Percentiles rank a stretch among this genome's conserved stretches.
phyloP scores from a whole-genome alignment of 2,113 vertebrate genomes.

The Solea senegalensis region DNA sequence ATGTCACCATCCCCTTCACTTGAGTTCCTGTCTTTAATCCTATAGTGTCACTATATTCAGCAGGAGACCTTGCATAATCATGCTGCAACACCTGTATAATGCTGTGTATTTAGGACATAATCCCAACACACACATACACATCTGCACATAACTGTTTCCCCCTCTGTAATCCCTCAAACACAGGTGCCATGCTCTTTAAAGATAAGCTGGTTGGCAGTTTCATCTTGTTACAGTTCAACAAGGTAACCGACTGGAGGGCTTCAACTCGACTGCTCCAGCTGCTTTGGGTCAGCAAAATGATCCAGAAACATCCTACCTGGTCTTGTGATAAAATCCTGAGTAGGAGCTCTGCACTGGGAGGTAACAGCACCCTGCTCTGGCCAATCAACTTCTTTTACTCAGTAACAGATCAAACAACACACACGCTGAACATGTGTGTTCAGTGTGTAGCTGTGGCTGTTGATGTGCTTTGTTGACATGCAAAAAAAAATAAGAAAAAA shows the following conservation, averaged over 20 bases:
- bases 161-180: conserved; percentile 54
- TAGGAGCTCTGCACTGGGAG: conserved; percentile 26
- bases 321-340: conserved; percentile 56
- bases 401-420: conserved; percentile 20
- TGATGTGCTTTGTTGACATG: conserved; percentile 66
- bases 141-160: conserved; percentile 39
- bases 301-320: conserved; percentile 59
- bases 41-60: conserved; percentile 31
- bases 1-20: conserved; percentile 33
- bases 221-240: conserved; percentile 57
- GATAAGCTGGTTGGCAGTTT: conserved; percentile 61
- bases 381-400: conserved; percentile 55
- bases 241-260: conserved; percentile 40
- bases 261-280: conserved; percentile 23
- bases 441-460: neutral
- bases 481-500: conserved; percentile 13
- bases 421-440: conserved; percentile 22
- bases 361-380: conserved; percentile 21
- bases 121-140: conserved; percentile 53
- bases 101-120: conserved; percentile 60
- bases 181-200: conserved; percentile 53
- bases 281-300: conserved; percentile 17
- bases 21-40: conserved; percentile 41
- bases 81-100: conserved; percentile 56
- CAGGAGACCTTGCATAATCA: conserved; percentile 55